Base-by-base conservation (phyloP, 2,797 vertebrate species). In the Propithecus deckenii region DNA sequence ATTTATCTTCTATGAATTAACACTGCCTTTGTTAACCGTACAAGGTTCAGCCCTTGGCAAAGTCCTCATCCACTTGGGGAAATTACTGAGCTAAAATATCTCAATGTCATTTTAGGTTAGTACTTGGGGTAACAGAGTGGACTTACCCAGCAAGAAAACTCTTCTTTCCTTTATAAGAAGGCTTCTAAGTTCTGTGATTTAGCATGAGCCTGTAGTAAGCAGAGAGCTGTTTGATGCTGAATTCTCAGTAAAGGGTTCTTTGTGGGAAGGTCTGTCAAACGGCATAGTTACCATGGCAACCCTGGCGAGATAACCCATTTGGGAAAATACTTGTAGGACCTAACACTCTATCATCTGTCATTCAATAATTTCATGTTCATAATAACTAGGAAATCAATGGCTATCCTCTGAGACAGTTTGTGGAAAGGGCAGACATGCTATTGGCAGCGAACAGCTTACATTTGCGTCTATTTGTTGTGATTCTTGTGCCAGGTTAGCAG, bases 361-460 rank as follows among this genome's bases (percentile, higher is more conserved):
- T 99, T 99, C 99, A 99, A 99, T 99, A 99, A 99, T 99, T 99
- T 99, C 97, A 97, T 99, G 99, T 99, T 99, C 98, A 99, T 99
- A 99, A 98, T 99, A 99, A 99, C 98, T 98, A 98, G 98, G 98
- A 99, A 99, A 99, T 99, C 99, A 99, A 99, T 99, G 98, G 90
- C 91, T 97, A 93, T 99, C 99, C 99, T 99, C 96, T 0, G 98
- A 99, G 98, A 98, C 98, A 97, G 98, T 98, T 98, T 97, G 98
- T 97, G 98, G 98, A 97, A 98, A 97, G 98, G 98, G 97, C 97
- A 95, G 97, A 96, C 22, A 0, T 35, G 23, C 95, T 0, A 32
- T 71, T 97, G 98, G 97, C 65, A 92, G 98, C 3, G 0, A 8
- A 0, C 94, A 81, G 91, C 86, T 86, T 92, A 3, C 90, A 98